Conservation (phyloP, 2,888 invertebrate species). For the Harpalus rubripes region DNA sequence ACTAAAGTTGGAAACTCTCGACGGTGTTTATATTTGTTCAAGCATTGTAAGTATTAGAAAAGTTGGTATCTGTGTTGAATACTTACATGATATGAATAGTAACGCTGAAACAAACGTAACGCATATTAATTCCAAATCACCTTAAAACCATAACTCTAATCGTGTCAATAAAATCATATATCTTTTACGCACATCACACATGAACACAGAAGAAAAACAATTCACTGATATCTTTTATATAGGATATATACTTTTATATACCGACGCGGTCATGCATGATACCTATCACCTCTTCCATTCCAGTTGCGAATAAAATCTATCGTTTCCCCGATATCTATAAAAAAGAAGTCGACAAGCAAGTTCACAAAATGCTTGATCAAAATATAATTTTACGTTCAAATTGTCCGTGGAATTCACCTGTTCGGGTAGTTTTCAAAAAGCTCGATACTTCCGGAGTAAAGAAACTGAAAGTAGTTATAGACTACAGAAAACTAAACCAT, state of each 20-base stretch:
- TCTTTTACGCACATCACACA: conserved; percentile 19
- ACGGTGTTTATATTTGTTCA: background rate
- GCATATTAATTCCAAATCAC: background rate
- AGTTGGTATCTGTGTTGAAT: too few species aligned
- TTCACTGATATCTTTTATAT: conserved; percentile 13
- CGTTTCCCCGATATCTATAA: conserved; percentile 19
- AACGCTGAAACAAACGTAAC: conserved; percentile 37
- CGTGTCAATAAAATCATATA: background rate
- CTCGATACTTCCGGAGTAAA: conserved; percentile 67
- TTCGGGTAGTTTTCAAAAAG: conserved; percentile 69
- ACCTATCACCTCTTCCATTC: background rate
- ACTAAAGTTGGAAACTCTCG: background rate
- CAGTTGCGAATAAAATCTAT: conserved; percentile 12
- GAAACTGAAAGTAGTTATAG: conserved; percentile 69
- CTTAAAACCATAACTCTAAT: background rate
- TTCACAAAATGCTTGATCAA: conserved; percentile 60
- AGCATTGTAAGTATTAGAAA: background rate
- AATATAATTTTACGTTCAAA: conserved; percentile 57
- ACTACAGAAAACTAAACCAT: conserved; percentile 70
- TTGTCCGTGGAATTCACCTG: conserved; percentile 68
- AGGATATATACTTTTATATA: background rate
- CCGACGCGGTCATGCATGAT: background rate
- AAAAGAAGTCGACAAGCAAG: conserved; percentile 44
- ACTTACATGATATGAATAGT: background rate
- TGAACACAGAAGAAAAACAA: conserved; percentile 10